phyloP scores from a whole-genome alignment of 2,797 vertebrate genomes.

The Cynodonichthys magdalenae region DNA sequence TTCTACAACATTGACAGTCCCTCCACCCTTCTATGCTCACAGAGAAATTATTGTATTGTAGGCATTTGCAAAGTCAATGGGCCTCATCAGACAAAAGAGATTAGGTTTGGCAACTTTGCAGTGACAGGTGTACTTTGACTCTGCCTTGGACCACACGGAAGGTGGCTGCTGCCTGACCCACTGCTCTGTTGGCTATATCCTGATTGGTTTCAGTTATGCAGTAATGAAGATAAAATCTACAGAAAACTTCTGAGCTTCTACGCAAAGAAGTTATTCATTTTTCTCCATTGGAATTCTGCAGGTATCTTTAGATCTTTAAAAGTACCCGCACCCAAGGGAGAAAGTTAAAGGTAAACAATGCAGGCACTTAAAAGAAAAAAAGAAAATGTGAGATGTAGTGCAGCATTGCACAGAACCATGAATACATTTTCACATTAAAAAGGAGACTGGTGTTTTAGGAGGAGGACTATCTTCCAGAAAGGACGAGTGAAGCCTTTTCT shows the following conservation, averaged over 20 bases:
- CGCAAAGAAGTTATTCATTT: constrained; percentile 15
- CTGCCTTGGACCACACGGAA: constrained; percentile 66
- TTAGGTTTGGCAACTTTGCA: constrained; percentile 76
- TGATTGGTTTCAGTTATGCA: constrained; percentile 31
- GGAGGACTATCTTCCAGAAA: constrained; percentile 57
- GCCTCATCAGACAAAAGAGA: constrained; percentile 75
- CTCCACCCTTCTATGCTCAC: constrained; percentile 39
- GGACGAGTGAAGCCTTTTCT: constrained; percentile 54
- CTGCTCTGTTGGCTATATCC: constrained; percentile 26
- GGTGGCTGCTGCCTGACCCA: constrained; percentile 33
- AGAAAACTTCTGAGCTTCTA: constrained; percentile 19
- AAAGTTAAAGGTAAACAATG: constrained; percentile 65
- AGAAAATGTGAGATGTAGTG: constrained; percentile 45
- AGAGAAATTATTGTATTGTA: constrained; percentile 73
- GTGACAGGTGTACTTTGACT: constrained; percentile 80
- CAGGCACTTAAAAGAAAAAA: constrained; percentile 43
- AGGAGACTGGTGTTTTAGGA: constrained; percentile 55
- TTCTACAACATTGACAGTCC: constrained; percentile 55
- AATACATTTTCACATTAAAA: constrained; percentile 54
- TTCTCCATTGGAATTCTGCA: constrained; percentile 40
- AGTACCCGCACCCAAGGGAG: constrained; percentile 54
- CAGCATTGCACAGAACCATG: constrained; percentile 34
- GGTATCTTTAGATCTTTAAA: constrained; percentile 59
- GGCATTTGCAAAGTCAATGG: constrained; percentile 75
- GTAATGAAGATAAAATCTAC: constrained; percentile 16